Evolutionary conservation across 2,113 vertebrate species (phyloP), one percentile per base, ranked within the genome.

Genomic region (Orthonyx spaldingii): DNA sequence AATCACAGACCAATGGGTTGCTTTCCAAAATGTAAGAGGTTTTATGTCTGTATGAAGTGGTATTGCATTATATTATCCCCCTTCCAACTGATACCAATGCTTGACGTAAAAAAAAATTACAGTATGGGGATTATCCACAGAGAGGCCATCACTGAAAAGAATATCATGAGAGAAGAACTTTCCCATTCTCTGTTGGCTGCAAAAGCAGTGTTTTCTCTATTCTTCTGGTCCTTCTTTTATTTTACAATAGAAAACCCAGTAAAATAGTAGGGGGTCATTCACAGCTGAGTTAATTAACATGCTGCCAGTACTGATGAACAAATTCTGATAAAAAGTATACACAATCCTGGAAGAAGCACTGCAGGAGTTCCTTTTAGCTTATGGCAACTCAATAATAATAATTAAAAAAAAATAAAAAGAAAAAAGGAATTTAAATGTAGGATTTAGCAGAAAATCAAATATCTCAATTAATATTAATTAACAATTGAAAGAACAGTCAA

Each of bases 261-360:
- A 89, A 93, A 94, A 89, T 86, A 90, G 60, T 52, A 70, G 79
- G 83, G 46, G 35, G 46, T 77, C 35, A 46, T 78, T 84, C 83
- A 93, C 63, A 93, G 35, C 56, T 87, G 68, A 92, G 60, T 84
- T 90, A 95, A 95, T 92, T 94, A 95, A 66, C 33, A 42, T 80
- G 39, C 63, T 89, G 68, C 35, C 68, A 89, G 22, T 33, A 14
- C 30, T 84, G 79, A 86, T 94, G 60, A 90, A 35, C 1, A 0
- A 61, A 88, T 33, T 66, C 79, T 86, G 47, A 61, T 35, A 90
- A 84, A 92, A 93, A 84, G 19, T 44, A 82, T 46, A 49, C 12
- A 49, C 13, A 44, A 5, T 59, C 42, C 44, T 85, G 42, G 30
- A 66, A 83, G 52, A 84, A 70, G 16, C 47, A 83, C 87, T 55